Evolutionary conservation across 2,113 vertebrate species (phyloP).

Genomic region (Rhabdornis inornatus): DNA sequence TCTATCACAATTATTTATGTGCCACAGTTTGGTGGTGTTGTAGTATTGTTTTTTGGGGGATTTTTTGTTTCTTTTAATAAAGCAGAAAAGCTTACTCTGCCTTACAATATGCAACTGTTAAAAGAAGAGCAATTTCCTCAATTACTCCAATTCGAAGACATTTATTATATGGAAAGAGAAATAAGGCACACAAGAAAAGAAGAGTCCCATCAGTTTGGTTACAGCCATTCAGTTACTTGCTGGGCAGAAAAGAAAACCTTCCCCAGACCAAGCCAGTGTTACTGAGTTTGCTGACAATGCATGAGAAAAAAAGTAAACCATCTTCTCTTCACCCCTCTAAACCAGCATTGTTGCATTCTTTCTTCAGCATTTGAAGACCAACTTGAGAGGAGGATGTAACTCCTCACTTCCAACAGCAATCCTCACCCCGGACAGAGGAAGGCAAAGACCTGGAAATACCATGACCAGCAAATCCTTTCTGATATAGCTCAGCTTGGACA

Average conservation of each 20-base stretch:
- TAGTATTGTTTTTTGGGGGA: not conserved
- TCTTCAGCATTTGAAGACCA: not conserved
- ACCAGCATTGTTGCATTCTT: not conserved
- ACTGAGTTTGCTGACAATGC: not conserved
- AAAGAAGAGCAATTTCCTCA: not conserved
- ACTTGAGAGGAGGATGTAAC: not conserved
- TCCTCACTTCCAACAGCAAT: not conserved
- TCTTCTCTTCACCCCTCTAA: not conserved
- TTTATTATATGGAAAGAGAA: not conserved
- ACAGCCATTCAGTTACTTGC: not conserved
- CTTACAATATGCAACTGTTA: not conserved
- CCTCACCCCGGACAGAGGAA: not conserved
- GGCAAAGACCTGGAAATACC: not conserved
- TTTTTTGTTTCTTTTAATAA: not conserved
- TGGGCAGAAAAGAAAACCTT: not conserved
- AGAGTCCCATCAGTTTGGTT: not conserved
- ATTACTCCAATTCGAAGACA: not conserved
- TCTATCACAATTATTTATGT: not conserved
- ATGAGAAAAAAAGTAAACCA: not conserved
- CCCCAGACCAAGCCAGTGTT: not conserved
- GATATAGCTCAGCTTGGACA: not conserved
- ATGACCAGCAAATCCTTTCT: not conserved
- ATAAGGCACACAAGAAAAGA: not conserved
- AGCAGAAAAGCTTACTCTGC: not conserved
- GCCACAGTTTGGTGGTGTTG: not conserved